Conservation (phyloP, 2,113 vertebrate genomes). For the Morone saxatilis region DNA sequence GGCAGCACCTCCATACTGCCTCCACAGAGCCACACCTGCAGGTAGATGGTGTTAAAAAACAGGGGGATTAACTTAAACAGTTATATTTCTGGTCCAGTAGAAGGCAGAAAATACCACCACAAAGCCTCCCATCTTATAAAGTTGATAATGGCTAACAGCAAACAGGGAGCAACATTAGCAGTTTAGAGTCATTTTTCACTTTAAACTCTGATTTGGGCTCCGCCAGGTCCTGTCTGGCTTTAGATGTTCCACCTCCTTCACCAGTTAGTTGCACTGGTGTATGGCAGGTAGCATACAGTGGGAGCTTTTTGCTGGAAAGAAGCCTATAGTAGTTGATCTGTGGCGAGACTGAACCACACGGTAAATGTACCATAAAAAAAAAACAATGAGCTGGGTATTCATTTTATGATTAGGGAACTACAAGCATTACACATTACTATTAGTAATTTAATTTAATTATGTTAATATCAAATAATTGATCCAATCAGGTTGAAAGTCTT, state of each 20-base stretch:
- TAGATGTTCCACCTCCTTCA: no score
- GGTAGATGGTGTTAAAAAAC: background rate
- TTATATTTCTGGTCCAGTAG: background rate
- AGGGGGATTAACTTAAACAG: background rate
- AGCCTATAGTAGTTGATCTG: no score
- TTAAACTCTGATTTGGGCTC: background rate
- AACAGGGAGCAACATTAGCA: background rate
- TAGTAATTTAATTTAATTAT: background rate
- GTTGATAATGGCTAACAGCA: background rate
- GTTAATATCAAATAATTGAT: background rate
- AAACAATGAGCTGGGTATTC: background rate
- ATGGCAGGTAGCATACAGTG: no score
- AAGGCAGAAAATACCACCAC: background rate
- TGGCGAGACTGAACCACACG: no score
- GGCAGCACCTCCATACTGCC: constrained; percentile 99
- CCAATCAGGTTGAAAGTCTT: background rate
- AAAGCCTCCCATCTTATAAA: no score
- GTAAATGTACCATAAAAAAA: no score
- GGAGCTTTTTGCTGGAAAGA: no score
- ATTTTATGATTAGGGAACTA: background rate
- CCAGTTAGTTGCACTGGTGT: no score
- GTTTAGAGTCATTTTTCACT: background rate
- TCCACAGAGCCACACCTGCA: constrained; percentile 96
- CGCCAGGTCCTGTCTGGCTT: background rate
- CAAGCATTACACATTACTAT: background rate